A percentile compares a stretch with the other conserved stretches of the same genome.
These are phyloP conservation scores for Cheumatopsyche charites DNA, from an alignment of 1,140 invertebrate species.

Conservation along the genomic window DNA sequence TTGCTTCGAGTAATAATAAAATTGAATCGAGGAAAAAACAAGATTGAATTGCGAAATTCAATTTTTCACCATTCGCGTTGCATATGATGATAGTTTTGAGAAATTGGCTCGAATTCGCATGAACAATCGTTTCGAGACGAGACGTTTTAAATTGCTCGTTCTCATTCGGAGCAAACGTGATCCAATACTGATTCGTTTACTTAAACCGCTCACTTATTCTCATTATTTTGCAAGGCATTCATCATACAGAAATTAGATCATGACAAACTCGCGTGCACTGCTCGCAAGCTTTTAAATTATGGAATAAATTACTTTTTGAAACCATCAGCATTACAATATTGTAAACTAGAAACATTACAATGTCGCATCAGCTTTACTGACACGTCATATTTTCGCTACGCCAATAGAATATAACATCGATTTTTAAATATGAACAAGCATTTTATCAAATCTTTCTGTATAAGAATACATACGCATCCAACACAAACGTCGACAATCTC, in stretches of 20 bases:
- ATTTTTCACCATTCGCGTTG: neutral
- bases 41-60: neutral
- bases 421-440: no score
- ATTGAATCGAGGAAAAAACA: neutral
- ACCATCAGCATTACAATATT: no score
- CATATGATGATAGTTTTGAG: neutral
- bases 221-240: slow-evolving; percentile 30
- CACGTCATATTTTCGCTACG: no score
- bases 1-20: neutral
- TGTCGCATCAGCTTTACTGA: no score
- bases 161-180: slow-evolving; percentile 27
- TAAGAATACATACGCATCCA: no score
- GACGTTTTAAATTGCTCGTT: slow-evolving; percentile 12
- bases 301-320: slow-evolving; percentile 10
- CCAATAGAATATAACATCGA: no score
- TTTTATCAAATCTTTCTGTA: no score
- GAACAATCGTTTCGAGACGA: slow-evolving; percentile 14
- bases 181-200: neutral
- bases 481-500: no score
- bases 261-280: slow-evolving; percentile 34
- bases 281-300: slow-evolving; percentile 10
- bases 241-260: slow-evolving; percentile 38
- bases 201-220: slow-evolving; percentile 32
- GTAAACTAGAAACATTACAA: no score
- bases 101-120: neutral